Evolutionary conservation across 2,888 invertebrate genomes (phyloP).

Genomic region (Hetaerina titia): DNA sequence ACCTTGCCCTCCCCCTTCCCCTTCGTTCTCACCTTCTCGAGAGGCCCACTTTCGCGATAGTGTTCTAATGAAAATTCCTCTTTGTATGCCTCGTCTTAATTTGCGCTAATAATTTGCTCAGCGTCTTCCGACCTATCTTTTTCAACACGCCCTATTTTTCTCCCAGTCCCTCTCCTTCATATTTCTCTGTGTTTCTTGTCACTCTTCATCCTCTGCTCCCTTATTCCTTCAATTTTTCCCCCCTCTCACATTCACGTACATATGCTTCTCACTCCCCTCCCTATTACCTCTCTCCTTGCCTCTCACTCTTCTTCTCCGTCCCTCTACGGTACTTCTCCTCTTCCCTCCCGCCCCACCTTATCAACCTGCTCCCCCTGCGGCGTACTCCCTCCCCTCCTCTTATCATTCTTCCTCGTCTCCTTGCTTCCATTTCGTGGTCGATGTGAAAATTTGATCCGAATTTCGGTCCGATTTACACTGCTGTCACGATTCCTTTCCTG

Average conservation of each 20-base stretch:
- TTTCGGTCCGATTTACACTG: background rate
- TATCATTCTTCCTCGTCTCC: background rate
- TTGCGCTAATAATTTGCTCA: slow-evolving; percentile 5
- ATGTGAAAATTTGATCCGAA: background rate
- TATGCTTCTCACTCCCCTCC: background rate
- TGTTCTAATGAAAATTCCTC: slow-evolving; percentile 22
- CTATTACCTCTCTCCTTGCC: no score
- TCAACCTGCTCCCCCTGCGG: no score
- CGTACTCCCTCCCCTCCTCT: background rate
- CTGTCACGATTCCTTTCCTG: background rate
- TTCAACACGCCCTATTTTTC: background rate
- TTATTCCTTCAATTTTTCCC: background rate
- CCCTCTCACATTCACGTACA: background rate
- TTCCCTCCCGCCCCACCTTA: background rate
- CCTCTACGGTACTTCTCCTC: background rate
- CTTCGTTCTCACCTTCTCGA: background rate
- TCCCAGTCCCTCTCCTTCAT: no score
- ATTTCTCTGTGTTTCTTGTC: no score
- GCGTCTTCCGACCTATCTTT: background rate
- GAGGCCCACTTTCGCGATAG: background rate
- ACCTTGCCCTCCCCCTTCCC: background rate
- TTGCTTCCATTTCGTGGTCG: background rate
- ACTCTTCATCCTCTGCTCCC: no score
- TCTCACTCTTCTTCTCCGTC: background rate
- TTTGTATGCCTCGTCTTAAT: background rate